Percentiles rank a stretch among this genome's conserved stretches.
Conservation (phyloP, 2,888 invertebrate species). For the Spicauda simplicius region DNA sequence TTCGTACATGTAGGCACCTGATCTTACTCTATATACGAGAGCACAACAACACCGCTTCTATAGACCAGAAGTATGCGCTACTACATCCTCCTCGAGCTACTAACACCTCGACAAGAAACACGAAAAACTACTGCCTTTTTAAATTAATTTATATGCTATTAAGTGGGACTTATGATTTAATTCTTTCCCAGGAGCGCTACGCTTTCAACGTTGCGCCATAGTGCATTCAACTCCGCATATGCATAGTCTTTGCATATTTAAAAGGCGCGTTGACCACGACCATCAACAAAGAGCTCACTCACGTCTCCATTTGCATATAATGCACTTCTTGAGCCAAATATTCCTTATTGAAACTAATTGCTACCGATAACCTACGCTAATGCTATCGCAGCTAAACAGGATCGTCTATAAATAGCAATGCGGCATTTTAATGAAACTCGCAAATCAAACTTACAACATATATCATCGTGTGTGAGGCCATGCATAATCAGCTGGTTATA, state of each 20-base stretch:
- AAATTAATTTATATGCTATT: too few species aligned
- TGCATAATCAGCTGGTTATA: conserved; percentile 11
- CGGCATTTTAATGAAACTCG: conserved; percentile 15
- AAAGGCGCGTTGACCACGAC: conserved; percentile 29
- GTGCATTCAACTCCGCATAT: conserved; percentile 23
- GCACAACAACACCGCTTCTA: too few species aligned
- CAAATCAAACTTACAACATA: conserved; percentile 13
- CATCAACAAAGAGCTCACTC: conserved; percentile 34
- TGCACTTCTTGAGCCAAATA: conserved; percentile 36
- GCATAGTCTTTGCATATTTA: conserved; percentile 27
- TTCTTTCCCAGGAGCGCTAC: too few species aligned
- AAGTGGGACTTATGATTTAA: too few species aligned
- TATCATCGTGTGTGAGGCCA: conserved; percentile 1
- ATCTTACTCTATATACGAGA: too few species aligned
- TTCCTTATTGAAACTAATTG: conserved; percentile 33
- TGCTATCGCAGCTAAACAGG: conserved; percentile 6
- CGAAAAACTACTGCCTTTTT: too few species aligned
- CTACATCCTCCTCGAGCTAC: too few species aligned
- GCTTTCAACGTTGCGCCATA: not conserved
- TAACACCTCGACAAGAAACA: too few species aligned
- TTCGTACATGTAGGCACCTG: too few species aligned
- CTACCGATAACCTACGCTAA: conserved; percentile 23
- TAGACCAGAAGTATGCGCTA: too few species aligned
- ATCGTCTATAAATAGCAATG: conserved; percentile 15
- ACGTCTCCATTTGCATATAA: conserved; percentile 38